phyloP scores from a whole-genome alignment of 2,888 invertebrate species.

The Volucella zonaria region DNA sequence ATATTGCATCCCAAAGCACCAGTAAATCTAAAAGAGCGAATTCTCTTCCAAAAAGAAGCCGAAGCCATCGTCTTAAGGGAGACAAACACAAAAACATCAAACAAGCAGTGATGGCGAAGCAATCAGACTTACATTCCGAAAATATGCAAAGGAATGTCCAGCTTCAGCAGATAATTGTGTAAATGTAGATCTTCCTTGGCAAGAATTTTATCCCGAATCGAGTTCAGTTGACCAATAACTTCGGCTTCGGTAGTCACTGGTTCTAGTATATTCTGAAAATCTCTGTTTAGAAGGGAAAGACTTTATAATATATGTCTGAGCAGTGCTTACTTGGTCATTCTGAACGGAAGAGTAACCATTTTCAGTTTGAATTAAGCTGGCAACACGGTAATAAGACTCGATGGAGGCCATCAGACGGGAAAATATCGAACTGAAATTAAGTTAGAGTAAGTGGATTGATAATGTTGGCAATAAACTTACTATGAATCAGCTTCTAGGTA shows the following conservation, averaged over 20 bases:
- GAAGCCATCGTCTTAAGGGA: slow-evolving; percentile 89
- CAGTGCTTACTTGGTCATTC: slow-evolving; percentile 71
- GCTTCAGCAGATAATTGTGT: slow-evolving; percentile 86
- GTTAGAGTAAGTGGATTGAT: neutral
- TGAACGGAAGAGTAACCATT: slow-evolving; percentile 83
- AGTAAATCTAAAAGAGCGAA: slow-evolving; percentile 90
- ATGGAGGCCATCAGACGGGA: slow-evolving; percentile 86
- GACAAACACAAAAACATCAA: neutral
- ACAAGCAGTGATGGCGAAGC: neutral
- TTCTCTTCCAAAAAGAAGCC: slow-evolving; percentile 92
- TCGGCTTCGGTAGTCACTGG: slow-evolving; percentile 82
- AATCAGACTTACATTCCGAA: slow-evolving; percentile 89
- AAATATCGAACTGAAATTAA: slow-evolving; percentile 85
- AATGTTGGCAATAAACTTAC: slow-evolving; percentile 83
- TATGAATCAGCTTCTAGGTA: slow-evolving; percentile 91
- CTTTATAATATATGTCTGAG: too few relatives aligned
- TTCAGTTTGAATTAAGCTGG: slow-evolving; percentile 84
- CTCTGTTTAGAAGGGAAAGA: neutral
- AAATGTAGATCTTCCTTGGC: slow-evolving; percentile 86
- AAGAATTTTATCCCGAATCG: slow-evolving; percentile 86
- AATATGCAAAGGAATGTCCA: slow-evolving; percentile 92
- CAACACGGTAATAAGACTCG: slow-evolving; percentile 86
- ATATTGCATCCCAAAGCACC: slow-evolving; percentile 92
- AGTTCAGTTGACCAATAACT: slow-evolving; percentile 85
- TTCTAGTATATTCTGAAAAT: slow-evolving; percentile 47